phyloP scores from a whole-genome alignment of 2,888 invertebrate species.

The Aromia moschata region DNA sequence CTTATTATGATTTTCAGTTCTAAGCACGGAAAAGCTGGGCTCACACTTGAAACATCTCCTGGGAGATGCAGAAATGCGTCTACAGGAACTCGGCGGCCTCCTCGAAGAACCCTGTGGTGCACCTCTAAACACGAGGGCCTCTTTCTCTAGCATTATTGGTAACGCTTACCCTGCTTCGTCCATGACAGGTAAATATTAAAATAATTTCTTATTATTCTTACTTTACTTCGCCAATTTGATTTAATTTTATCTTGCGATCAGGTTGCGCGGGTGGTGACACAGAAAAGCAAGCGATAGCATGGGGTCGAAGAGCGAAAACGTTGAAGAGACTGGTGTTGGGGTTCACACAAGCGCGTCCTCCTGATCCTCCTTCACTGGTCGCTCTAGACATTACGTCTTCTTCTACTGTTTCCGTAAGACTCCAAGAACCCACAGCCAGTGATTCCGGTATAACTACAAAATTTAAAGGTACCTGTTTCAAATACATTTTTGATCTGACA shows the following conservation, averaged over 20 bases:
- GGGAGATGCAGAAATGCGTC: slow-evolving; percentile 83
- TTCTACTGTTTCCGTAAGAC: slow-evolving; percentile 71
- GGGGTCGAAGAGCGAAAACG: slow-evolving; percentile 85
- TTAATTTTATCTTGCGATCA: slow-evolving; percentile 46
- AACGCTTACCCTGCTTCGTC: slow-evolving; percentile 59
- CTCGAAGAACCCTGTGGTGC: slow-evolving; percentile 62
- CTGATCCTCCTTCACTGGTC: slow-evolving; percentile 83
- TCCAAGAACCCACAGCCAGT: slow-evolving; percentile 74
- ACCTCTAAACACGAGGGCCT: slow-evolving; percentile 64
- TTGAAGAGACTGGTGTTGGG: slow-evolving; percentile 82
- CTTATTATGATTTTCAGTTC: slow-evolving; percentile 70
- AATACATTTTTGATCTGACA: too few relatives aligned
- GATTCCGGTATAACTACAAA: slow-evolving; percentile 88
- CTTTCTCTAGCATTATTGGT: slow-evolving; percentile 69
- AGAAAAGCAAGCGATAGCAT: slow-evolving; percentile 85
- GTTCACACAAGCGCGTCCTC: slow-evolving; percentile 86
- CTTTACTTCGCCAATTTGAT: slow-evolving; percentile 18
- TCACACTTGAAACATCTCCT: slow-evolving; percentile 79
- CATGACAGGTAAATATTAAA: slow-evolving; percentile 56
- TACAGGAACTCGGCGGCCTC: slow-evolving; percentile 78
- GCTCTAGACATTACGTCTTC: slow-evolving; percentile 81
- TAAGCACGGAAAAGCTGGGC: slow-evolving; percentile 77
- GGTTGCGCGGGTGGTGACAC: slow-evolving; percentile 79
- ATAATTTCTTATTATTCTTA: neutral
- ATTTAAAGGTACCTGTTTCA: slow-evolving; percentile 90